A percentile compares a stretch with the other conserved stretches of the same genome.
Evolutionary conservation across 1,140 invertebrate genomes (phyloP).

Genomic region (Triops longicaudatus): DNA sequence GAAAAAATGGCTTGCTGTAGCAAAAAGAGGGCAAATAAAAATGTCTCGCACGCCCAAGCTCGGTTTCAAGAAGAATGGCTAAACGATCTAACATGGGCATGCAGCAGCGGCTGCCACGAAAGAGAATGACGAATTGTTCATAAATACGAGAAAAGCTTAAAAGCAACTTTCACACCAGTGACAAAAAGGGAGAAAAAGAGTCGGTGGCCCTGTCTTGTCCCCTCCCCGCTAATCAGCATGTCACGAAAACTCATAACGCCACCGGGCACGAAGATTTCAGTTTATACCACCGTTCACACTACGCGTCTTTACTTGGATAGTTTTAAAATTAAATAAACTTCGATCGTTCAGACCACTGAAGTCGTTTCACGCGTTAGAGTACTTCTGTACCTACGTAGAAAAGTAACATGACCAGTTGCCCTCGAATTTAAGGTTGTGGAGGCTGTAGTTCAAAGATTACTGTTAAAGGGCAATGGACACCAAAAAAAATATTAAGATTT

Average conservation of each 20-base stretch:
- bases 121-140: not conserved
- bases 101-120: not conserved
- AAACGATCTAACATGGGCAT: not conserved
- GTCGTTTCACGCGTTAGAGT: too few relatives aligned
- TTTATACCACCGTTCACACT: too few relatives aligned
- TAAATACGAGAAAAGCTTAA: slow-evolving; percentile 9
- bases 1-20: not conserved
- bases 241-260: not conserved
- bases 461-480: too few relatives aligned
- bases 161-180: not conserved
- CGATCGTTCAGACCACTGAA: too few relatives aligned
- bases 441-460: too few relatives aligned
- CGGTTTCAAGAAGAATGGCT: not conserved
- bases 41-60: not conserved
- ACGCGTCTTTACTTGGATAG: too few relatives aligned
- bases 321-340: too few relatives aligned
- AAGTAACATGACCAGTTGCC: too few relatives aligned
- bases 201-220: not conserved
- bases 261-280: not conserved
- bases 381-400: too few relatives aligned
- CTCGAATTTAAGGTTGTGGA: too few relatives aligned
- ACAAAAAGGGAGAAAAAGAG: not conserved
- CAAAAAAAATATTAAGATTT: too few relatives aligned
- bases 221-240: not conserved
- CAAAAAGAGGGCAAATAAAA: not conserved